Evolutionary conservation across 2,888 invertebrate genomes (phyloP).

Genomic region (Antitype chi): DNA sequence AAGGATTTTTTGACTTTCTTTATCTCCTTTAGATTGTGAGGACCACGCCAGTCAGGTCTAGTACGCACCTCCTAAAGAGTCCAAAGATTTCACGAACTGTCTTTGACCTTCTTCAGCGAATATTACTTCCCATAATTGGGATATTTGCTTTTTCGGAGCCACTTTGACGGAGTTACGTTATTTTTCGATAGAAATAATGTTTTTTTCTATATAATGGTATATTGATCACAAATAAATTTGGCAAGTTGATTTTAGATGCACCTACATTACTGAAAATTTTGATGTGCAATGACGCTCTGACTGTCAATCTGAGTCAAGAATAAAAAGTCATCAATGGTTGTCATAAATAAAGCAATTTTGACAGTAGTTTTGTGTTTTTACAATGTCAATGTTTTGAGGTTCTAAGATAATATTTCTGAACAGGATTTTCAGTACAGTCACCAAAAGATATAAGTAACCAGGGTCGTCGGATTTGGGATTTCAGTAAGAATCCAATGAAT

Average conservation of each 20-base stretch:
- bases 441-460: no score
- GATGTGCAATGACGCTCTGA: constrained; percentile 21
- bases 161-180: constrained; percentile 75
- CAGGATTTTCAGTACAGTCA: background rate
- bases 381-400: background rate
- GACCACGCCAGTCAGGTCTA: constrained; percentile 27
- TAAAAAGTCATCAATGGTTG: constrained; percentile 10
- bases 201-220: background rate
- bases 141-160: constrained; percentile 73
- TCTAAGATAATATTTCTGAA: background rate
- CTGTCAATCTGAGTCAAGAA: background rate
- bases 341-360: constrained; percentile 18
- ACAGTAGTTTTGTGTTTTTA: constrained; percentile 10
- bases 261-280: constrained; percentile 51
- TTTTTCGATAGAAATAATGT: constrained; percentile 5
- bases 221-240: constrained; percentile 45
- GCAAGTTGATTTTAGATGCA: background rate
- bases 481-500: no score
- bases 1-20: background rate
- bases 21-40: background rate
- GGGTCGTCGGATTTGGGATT: no score
- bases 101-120: constrained; percentile 83
- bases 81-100: constrained; percentile 81
- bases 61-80: constrained; percentile 81
- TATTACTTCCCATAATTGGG: constrained; percentile 85